Conservation (phyloP, 2,113 vertebrate species). For the Sebastes schlegelii region DNA sequence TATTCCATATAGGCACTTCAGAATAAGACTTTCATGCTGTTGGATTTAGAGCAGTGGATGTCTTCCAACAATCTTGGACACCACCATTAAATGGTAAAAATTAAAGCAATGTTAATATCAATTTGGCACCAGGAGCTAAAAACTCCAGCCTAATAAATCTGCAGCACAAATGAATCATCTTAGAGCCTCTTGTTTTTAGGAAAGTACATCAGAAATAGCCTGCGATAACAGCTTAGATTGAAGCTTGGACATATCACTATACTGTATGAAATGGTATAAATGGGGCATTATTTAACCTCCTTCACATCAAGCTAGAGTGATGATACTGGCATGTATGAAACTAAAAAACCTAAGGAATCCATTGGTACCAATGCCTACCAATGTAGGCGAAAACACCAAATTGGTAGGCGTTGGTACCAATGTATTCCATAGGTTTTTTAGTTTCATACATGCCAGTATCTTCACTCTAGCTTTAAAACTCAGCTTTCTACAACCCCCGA, state of each 20-base stretch:
- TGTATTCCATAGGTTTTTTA: no score
- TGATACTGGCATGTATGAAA: no score
- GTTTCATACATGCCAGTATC: no score
- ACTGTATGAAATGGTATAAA: not conserved
- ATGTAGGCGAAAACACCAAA: no score
- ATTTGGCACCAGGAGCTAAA: conserved; percentile 48
- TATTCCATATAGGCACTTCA: conserved; percentile 20
- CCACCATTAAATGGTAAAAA: conserved; percentile 42
- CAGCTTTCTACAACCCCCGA: no score
- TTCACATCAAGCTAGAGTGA: no score
- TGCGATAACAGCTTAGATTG: conserved; percentile 1
- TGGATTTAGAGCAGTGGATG: conserved; percentile 44
- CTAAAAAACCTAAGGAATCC: no score
- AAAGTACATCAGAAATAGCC: conserved; percentile 20
- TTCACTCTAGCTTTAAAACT: no score
- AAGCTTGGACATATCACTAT: not conserved
- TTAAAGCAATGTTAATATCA: conserved; percentile 23
- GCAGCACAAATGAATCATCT: conserved; percentile 29
- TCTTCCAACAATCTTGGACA: conserved; percentile 40
- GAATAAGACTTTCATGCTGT: conserved; percentile 40
- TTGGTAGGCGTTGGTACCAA: no score
- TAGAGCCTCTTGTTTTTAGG: conserved; percentile 12
- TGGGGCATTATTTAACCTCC: not conserved
- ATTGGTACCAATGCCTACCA: no score
- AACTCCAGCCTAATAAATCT: conserved; percentile 10